phyloP scores from a whole-genome alignment of 1,140 invertebrate genomes.

The Reticulitermes speratus region DNA sequence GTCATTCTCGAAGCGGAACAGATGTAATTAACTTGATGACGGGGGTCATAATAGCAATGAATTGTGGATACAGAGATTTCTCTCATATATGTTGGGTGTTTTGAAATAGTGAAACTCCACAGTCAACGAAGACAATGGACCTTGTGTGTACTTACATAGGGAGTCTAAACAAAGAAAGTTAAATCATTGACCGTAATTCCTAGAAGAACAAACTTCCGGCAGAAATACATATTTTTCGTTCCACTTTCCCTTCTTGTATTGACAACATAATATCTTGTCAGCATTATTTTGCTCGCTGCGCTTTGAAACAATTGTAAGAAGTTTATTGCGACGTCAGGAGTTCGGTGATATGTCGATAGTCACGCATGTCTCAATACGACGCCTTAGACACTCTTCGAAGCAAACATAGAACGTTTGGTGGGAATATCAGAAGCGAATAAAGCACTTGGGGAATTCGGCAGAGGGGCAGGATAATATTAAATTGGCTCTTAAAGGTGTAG shows the following conservation, averaged over 20 bases:
- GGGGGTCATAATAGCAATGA: background rate
- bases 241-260: background rate
- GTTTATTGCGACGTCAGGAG: too few species aligned
- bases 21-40: background rate
- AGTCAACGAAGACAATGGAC: background rate
- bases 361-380: too few species aligned
- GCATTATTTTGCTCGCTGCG: background rate
- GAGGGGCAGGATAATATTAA: too few species aligned
- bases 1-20: background rate
- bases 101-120: constrained; percentile 1
- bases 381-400: too few species aligned
- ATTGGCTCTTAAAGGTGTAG: too few species aligned
- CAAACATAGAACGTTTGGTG: too few species aligned
- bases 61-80: background rate
- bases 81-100: background rate
- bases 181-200: background rate
- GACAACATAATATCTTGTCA: background rate
- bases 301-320: background rate
- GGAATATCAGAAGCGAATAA: too few species aligned
- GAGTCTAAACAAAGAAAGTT: background rate
- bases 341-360: too few species aligned
- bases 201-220: background rate
- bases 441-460: too few species aligned
- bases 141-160: background rate
- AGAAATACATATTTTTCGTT: background rate